Percentiles rank a stretch among this genome's conserved stretches.
Conservation (phyloP, 1,140 invertebrate species). For the Cotesia chilonis region DNA sequence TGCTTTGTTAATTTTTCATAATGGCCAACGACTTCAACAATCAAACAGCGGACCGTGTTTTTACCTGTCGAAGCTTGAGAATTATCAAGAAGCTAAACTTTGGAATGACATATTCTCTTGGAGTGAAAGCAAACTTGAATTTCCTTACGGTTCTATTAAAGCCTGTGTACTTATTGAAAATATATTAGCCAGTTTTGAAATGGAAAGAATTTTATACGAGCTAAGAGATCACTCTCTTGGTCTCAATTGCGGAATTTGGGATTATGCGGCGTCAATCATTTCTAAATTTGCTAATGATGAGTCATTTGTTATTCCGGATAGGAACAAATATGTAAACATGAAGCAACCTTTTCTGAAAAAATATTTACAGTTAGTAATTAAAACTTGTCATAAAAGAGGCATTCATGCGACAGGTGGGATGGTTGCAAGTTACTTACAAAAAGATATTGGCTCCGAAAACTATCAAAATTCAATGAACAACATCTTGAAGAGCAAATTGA, state of each 20-base stretch:
- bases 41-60: conserved; percentile 72
- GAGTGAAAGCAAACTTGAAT: conserved; percentile 68
- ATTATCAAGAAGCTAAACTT: conserved; percentile 70
- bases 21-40: conserved; percentile 65
- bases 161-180: conserved; percentile 80
- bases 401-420: conserved; percentile 78
- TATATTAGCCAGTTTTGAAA: conserved; percentile 74
- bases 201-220: conserved; percentile 76
- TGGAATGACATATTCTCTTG: conserved; percentile 81
- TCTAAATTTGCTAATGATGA: conserved; percentile 70
- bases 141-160: conserved; percentile 73
- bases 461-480: conserved; percentile 57
- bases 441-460: conserved; percentile 50
- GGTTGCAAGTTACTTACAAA: conserved; percentile 70
- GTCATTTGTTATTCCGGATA: conserved; percentile 72
- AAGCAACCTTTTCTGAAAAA: conserved; percentile 71
- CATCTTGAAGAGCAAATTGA: conserved; percentile 66
- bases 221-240: conserved; percentile 75
- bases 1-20: conserved; percentile 75
- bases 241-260: conserved; percentile 81
- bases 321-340: conserved; percentile 76
- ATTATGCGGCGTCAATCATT: conserved; percentile 78
- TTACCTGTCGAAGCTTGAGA: conserved; percentile 77
- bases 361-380: conserved; percentile 72
- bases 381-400: conserved; percentile 70